Evolutionary conservation across 1,140 invertebrate species (phyloP).

Genomic region (Leptonema lineaticorne): DNA sequence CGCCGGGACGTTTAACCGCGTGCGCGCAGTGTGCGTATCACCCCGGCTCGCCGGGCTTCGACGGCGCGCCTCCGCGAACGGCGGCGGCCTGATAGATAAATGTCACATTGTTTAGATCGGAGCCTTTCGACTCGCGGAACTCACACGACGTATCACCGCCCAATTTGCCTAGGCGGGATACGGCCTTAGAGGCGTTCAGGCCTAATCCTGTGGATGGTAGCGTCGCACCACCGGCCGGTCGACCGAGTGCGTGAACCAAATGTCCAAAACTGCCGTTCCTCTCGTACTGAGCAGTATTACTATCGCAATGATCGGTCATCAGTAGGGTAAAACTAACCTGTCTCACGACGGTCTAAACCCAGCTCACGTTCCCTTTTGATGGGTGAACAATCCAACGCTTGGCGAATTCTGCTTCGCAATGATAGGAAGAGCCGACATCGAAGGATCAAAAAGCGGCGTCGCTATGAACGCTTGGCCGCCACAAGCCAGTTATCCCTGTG

Average conservation of each 20-base stretch:
- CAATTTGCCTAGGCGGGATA: constrained; percentile 65
- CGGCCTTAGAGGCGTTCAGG: constrained; percentile 82
- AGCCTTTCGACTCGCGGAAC: constrained; percentile 56
- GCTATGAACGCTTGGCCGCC: constrained; percentile 75
- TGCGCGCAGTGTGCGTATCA: too few species aligned
- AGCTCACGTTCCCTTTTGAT: constrained; percentile 73
- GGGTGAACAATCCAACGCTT: constrained; percentile 83
- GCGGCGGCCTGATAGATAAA: too few species aligned
- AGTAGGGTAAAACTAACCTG: constrained; percentile 74
- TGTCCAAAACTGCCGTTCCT: constrained; percentile 70
- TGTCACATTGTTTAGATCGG: too few species aligned
- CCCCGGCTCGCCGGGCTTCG: too few species aligned
- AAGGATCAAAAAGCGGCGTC: constrained; percentile 69
- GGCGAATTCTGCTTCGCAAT: constrained; percentile 76
- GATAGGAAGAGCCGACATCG: constrained; percentile 77
- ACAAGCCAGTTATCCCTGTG: constrained; percentile 77
- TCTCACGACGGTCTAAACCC: constrained; percentile 80
- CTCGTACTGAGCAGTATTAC: constrained; percentile 62
- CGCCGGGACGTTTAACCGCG: too few species aligned
- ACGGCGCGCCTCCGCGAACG: too few species aligned
- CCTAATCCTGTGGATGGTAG: constrained; percentile 81
- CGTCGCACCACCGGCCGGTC: constrained; percentile 70
- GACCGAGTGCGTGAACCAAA: constrained; percentile 59
- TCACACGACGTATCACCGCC: constrained; percentile 56
- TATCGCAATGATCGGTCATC: constrained; percentile 56